Evolutionary conservation across 2,888 invertebrate species (phyloP).

Genomic region (Hyposoter dolosus): DNA sequence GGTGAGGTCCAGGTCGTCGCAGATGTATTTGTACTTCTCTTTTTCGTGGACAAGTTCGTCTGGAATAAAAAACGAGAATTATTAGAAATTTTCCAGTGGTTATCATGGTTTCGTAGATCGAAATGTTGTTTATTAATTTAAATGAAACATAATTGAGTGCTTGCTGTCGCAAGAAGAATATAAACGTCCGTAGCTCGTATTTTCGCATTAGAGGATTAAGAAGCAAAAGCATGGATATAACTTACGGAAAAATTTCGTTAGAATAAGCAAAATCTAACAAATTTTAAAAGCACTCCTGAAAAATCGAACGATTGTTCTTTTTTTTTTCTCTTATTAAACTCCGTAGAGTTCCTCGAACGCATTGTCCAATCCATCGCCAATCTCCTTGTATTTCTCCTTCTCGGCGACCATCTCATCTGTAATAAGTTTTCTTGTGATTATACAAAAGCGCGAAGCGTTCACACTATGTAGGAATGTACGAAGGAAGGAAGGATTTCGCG

Average conservation of each 20-base stretch:
- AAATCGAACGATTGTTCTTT: conserved; percentile 32
- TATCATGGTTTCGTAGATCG: background rate
- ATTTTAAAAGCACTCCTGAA: conserved; percentile 60
- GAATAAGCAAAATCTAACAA: conserved; percentile 81
- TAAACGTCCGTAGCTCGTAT: conserved; percentile 36
- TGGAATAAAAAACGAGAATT: conserved; percentile 83
- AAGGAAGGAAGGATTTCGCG: background rate
- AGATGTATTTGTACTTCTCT: conserved; percentile 99
- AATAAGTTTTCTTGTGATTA: conserved; percentile 78
- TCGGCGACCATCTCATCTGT: conserved; percentile 94
- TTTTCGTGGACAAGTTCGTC: conserved; percentile 98
- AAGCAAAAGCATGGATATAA: conserved; percentile 74
- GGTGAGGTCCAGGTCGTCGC: conserved; percentile 99
- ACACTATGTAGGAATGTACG: conserved; percentile 49
- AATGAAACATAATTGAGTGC: background rate
- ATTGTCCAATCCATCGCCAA: conserved; percentile 96
- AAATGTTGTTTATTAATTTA: background rate
- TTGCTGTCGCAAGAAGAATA: conserved; percentile 3
- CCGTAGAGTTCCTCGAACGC: conserved; percentile 93
- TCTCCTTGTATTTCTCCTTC: conserved; percentile 96
- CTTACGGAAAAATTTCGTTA: conserved; percentile 78
- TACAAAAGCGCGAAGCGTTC: conserved; percentile 49
- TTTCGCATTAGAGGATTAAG: conserved; percentile 70
- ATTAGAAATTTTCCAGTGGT: background rate
- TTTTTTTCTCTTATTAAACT: conserved; percentile 76